Evolutionary conservation across 2,797 vertebrate species (phyloP).

Genomic region (Hypotaenidia okinawae): DNA sequence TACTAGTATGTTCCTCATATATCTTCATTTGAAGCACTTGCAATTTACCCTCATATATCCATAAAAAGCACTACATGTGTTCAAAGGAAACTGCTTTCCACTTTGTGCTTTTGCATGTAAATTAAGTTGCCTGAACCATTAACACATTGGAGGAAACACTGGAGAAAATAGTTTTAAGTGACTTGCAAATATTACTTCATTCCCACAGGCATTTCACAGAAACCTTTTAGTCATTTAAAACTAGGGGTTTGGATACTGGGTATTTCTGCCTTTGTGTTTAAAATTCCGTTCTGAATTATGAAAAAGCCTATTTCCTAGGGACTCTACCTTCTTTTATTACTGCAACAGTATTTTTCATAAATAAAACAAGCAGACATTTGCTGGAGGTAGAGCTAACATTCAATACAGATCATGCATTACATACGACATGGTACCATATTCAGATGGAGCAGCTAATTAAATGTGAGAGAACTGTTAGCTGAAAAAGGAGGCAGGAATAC

Average conservation of each 20-base stretch:
- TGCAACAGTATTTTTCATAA: neutral
- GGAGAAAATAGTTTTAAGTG: neutral
- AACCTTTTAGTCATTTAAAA: conserved; percentile 5
- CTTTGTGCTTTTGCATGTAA: neutral
- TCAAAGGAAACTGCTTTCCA: conserved; percentile 2
- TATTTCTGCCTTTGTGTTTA: neutral
- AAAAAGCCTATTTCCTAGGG: neutral
- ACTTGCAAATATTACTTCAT: neutral
- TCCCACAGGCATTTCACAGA: neutral
- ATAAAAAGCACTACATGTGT: neutral
- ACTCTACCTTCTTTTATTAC: neutral
- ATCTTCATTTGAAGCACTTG: neutral
- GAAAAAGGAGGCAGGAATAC: neutral
- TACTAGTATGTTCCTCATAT: neutral
- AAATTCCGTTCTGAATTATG: neutral
- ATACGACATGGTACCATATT: neutral
- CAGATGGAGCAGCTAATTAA: neutral
- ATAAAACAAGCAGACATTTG: neutral
- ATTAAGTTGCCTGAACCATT: conserved; percentile 14
- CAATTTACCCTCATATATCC: neutral
- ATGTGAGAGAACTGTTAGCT: neutral
- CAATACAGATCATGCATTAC: neutral
- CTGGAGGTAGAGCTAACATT: neutral
- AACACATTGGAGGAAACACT: neutral
- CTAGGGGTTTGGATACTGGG: neutral